Evolutionary conservation across 1,140 invertebrate genomes (phyloP).

Genomic region (Wiebesia pumilae): DNA sequence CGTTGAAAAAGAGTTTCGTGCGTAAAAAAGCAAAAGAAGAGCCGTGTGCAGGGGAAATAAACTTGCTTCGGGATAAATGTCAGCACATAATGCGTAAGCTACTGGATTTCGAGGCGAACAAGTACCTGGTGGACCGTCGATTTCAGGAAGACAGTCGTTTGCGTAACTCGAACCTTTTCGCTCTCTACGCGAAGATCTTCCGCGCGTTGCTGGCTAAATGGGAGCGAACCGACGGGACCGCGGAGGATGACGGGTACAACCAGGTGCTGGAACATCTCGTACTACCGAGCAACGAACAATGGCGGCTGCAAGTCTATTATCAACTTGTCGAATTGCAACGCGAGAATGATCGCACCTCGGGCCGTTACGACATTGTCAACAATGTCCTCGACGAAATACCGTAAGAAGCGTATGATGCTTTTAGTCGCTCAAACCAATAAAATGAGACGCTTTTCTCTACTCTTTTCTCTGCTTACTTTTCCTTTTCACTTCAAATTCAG

Average conservation of each 20-base stretch:
- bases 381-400: neutral
- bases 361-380: neutral
- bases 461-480: too few relatives aligned
- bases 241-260: constrained; percentile 56
- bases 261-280: constrained; percentile 68
- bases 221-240: constrained; percentile 50
- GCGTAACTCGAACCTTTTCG: constrained; percentile 59
- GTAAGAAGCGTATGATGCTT: neutral
- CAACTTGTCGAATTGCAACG: constrained; percentile 83
- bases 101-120: too few relatives aligned
- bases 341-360: constrained; percentile 58
- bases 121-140: neutral
- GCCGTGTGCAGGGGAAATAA: too few relatives aligned
- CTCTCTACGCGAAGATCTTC: constrained; percentile 65
- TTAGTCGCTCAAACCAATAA: too few relatives aligned
- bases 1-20: too few relatives aligned
- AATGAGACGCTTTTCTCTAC: too few relatives aligned
- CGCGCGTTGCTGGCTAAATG: constrained; percentile 62
- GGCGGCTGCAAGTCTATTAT: constrained; percentile 84
- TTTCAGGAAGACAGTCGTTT: neutral
- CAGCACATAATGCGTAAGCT: too few relatives aligned
- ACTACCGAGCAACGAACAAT: constrained; percentile 83
- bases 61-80: neutral
- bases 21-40: too few relatives aligned
- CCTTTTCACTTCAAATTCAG: too few relatives aligned